Base-by-base conservation (phyloP, 2,888 invertebrate species). In the Lepidonotus clava region DNA sequence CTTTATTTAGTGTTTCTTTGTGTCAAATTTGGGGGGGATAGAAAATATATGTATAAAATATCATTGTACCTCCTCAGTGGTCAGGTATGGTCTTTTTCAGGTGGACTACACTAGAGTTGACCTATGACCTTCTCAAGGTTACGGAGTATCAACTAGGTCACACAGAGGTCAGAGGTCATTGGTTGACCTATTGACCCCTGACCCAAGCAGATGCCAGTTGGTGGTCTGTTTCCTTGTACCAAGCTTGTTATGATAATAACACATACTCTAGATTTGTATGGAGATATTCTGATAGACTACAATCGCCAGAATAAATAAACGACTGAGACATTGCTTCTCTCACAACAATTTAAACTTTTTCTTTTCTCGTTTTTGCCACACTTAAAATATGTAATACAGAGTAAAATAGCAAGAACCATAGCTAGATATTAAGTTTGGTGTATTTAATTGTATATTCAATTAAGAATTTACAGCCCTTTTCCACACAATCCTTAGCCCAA, bases 331-430 rank as follows among this genome's bases (percentile, higher is more conserved):
- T 71, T 71, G 71, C 71, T 71, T 71, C 71, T 71, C 71, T 38
- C 71, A 71, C 71, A 71, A 71, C 71, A 71, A 71, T 71, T 71
- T n/a, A n/a, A n/a, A n/a, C n/a, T n/a, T n/a, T n/a, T n/a, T n/a
- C n/a, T n/a, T n/a, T n/a, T n/a, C n/a, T n/a, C n/a, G n/a, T n/a
- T n/a, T n/a, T n/a, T n/a, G n/a, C n/a, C n/a, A n/a, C n/a, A n/a
- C n/a, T n/a, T n/a, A n/a, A n/a, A n/a, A n/a, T n/a, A n/a, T n/a
- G n/a, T n/a, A n/a, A n/a, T n/a, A n/a, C n/a, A n/a, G n/a, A n/a
- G n/a, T n/a, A n/a, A n/a, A n/a, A n/a, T n/a, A n/a, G n/a, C n/a
- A n/a, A n/a, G n/a, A n/a, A n/a, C n/a, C n/a, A n/a, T n/a, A n/a
- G n/a, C n/a, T n/a, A n/a, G n/a, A n/a, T n/a, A n/a, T n/a, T n/a